Evolutionary conservation across 2,888 invertebrate species (phyloP), one percentile per base, ranked within the genome.

Genomic region (Cantharis lateralis): DNA sequence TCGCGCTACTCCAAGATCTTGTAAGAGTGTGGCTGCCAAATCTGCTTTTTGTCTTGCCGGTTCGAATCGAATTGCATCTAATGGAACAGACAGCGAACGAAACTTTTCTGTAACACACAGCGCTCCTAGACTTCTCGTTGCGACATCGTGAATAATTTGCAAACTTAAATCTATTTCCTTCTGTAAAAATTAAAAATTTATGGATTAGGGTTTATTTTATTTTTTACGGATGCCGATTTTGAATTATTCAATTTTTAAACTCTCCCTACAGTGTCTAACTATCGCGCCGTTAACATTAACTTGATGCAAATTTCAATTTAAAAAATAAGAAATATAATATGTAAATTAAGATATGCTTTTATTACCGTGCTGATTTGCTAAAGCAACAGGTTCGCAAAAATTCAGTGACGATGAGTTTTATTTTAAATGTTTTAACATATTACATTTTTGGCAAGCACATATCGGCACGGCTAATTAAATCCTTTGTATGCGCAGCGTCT

Each of bases 11-110:
- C 94, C 95, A 32, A 95, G 90, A 85, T 95, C 94, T 83, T 93
- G 93, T 4, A 96, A 89, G 79, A 95, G 90, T 80, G 92, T 92
- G 66, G 95, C 95, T 4, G 95, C 93, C 82, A 95, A 91, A 86
- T 95, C 95, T 63, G 94, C 93, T 84, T 95, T 93, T 85, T 95
- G 94, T 79, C 94, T 90, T 15, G 94, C 93, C 11, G 93, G 91
- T 85, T 95, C 94, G 90, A 93, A 95, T 66, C 94, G 90, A 66
- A 91, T 89, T 1, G 95, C 92, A 86, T 93, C 91, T 81, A 95
- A 88, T 28, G 93, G 93, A 48, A 94, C 92, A 78, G 91, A 91
- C 78, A 95, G 90, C 15, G 93, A 90, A 72, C 92, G 92, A 88
- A 92, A 94, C 18, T 91, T 90, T 83, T 93, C 92, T 7, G 93